Evolutionary conservation across 2,888 invertebrate genomes (phyloP), one percentile per base, ranked within the genome.

Genomic region (Apamea crenata): DNA sequence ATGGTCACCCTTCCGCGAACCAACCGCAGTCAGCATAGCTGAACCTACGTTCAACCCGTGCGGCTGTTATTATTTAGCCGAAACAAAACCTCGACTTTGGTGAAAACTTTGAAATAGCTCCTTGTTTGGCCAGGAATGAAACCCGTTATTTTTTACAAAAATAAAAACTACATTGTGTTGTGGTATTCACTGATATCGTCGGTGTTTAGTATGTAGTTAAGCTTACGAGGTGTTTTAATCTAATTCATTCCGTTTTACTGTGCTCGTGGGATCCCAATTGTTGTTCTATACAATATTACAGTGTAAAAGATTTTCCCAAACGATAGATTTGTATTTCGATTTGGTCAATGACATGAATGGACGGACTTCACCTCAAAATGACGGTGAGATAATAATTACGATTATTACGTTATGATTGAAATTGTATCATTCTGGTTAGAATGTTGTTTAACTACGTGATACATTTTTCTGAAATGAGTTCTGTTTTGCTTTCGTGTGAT

Each of bases 281-380:
- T 85, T 81, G 65, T 70, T 59, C 29, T n/a, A 63, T 21, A 79
- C 75, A 75, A 71, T 74, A 77, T 74, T 66, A 56, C 40, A 67
- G 80, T 85, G 69, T 0, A 14, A 65, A 59, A 88, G 85, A 88
- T 86, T 70, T 86, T 86, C 85, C 68, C 84, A 80, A 80, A 69
- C 74, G 86, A 85, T 87, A 81, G n/a, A 76, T 78, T 85, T 85
- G 61, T 81, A 36, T 68, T 40, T 59, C 36, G 47, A 44, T 65
- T 76, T 79, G 80, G 77, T 85, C 88, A 85, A 85, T 85, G 88
- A 81, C 88, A 87, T 65, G 65, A 65, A 85, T 73, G 50, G 36
- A 32, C 36, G 50, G 82, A 81, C 65, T 85, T 87, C 74, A 85
- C 86, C 77, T 85, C 77, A 67, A 84, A 71, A 40, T 32, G 1